phyloP scores from a whole-genome alignment of 2,888 invertebrate species.

The Clostera curtula region DNA sequence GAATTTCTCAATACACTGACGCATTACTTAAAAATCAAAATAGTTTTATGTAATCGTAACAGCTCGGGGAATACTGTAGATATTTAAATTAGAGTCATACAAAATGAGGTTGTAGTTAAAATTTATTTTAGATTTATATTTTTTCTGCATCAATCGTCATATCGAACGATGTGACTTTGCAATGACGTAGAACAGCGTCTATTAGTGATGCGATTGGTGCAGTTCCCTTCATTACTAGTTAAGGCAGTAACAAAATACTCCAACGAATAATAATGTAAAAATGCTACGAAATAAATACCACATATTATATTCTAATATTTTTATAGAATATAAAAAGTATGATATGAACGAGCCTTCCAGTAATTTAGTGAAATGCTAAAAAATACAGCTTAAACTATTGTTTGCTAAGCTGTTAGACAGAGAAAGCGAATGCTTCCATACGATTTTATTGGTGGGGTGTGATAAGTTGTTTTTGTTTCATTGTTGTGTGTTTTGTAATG shows the following conservation, averaged over 20 bases:
- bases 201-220: constrained; percentile 28
- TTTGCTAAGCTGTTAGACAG: constrained; percentile 67
- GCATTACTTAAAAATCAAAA: too few species aligned
- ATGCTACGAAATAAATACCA: constrained; percentile 47
- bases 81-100: constrained; percentile 25
- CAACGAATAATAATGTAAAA: constrained; percentile 61
- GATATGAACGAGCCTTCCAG: constrained; percentile 73
- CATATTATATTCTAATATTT: constrained; percentile 71
- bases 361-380: constrained; percentile 66
- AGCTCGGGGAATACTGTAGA: constrained; percentile 41
- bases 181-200: too few species aligned
- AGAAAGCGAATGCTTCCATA: constrained; percentile 55
- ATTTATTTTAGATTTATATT: constrained; percentile 35
- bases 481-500: constrained; percentile 72
- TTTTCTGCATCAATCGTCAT: constrained; percentile 35
- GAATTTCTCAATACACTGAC: too few species aligned
- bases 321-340: constrained; percentile 70
- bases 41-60: too few species aligned
- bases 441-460: constrained; percentile 63
- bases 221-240: constrained; percentile 37
- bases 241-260: constrained; percentile 57
- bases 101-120: constrained; percentile 44
- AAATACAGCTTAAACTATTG: constrained; percentile 58
- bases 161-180: constrained; percentile 37
- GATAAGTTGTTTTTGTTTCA: constrained; percentile 68